Conservation (phyloP, 2,113 vertebrate species). For the Bos indicus region DNA sequence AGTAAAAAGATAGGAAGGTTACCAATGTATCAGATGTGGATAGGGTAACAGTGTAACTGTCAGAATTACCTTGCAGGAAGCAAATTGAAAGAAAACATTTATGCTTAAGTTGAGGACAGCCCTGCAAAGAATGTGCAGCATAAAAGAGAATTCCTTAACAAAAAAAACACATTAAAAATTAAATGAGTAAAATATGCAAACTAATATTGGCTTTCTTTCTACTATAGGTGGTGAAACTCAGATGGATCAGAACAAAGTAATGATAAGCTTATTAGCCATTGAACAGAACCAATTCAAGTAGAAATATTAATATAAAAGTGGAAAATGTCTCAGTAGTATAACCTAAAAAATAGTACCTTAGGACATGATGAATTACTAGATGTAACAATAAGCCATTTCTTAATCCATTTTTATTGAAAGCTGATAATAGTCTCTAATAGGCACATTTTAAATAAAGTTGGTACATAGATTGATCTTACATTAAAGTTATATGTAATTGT, state of each 20-base stretch:
- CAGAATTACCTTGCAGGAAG: background rate
- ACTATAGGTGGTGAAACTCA: background rate
- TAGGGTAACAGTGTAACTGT: background rate
- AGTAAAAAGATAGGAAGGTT: background rate
- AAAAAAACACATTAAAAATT: constrained; percentile 1
- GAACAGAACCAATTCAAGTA: background rate
- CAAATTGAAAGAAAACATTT: background rate
- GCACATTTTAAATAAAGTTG: constrained; percentile 19
- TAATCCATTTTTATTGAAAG: constrained; percentile 17
- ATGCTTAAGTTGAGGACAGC: constrained; percentile 7
- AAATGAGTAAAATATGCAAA: constrained; percentile 2
- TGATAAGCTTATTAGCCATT: background rate
- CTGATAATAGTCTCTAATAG: constrained; percentile 5
- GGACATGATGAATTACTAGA: background rate
- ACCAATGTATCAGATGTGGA: background rate
- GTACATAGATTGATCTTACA: background rate
- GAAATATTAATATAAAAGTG: background rate
- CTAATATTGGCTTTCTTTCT: background rate
- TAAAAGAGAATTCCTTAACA: constrained; percentile 25
- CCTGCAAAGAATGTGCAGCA: background rate
- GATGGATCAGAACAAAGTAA: constrained; percentile 7
- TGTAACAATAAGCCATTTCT: background rate
- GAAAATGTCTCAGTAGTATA: background rate
- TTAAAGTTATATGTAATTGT: background rate
- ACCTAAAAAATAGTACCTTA: background rate